A percentile compares a stretch with the other conserved stretches of the same genome.
Evolutionary conservation across 2,113 vertebrate species (phyloP).

Genomic region (Cinclus mexicanus): DNA sequence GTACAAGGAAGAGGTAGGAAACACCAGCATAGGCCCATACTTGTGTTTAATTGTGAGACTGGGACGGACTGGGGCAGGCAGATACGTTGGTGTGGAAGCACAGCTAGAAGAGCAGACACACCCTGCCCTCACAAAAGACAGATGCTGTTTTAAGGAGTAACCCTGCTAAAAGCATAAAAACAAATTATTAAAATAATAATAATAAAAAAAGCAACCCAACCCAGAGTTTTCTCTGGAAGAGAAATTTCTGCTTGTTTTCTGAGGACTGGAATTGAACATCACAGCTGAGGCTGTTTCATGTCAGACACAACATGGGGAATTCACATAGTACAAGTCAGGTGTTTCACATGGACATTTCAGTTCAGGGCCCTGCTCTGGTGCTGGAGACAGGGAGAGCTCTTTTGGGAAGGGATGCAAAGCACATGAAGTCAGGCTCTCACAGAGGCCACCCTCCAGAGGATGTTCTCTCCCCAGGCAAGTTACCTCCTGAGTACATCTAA

Average conservation of each 20-base stretch:
- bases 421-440: neutral
- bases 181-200: neutral
- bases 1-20: conserved; percentile 12
- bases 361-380: neutral
- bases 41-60: conserved; percentile 48
- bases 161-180: conserved; percentile 22
- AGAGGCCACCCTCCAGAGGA: neutral
- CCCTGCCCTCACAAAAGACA: conserved; percentile 18
- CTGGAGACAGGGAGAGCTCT: neutral
- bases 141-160: neutral
- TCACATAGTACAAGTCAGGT: neutral
- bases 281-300: neutral
- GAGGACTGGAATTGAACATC: neutral
- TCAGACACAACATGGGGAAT: neutral
- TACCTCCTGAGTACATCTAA: neutral
- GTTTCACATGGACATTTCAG: neutral
- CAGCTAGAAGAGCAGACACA: conserved; percentile 34
- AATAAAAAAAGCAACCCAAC: neutral
- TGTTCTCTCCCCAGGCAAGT: neutral
- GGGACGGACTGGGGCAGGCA: conserved; percentile 33
- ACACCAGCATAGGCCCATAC: conserved; percentile 24
- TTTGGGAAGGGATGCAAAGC: neutral
- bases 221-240: conserved; percentile 18
- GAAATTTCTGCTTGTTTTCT: neutral
- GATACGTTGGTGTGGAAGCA: conserved; percentile 31